Conservation (phyloP, 2,888 invertebrate genomes). For the Eupithecia vulgata region DNA sequence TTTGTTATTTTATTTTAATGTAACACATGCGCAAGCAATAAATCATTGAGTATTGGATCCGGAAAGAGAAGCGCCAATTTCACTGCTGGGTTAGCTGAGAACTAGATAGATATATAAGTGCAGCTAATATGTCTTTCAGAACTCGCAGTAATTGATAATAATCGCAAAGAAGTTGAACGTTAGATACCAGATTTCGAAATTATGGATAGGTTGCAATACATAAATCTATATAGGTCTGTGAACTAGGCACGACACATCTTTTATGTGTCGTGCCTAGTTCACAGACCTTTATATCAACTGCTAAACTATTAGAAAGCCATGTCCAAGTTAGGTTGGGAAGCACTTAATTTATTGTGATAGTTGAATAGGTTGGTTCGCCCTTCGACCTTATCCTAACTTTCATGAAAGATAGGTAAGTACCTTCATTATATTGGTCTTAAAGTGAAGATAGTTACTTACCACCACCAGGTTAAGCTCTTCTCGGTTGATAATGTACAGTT, state of each 20-base stretch:
- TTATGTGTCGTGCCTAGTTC: neutral
- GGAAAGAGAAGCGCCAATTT: neutral
- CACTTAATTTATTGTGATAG: conserved; percentile 22
- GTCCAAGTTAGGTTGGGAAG: conserved; percentile 18
- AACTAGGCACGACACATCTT: too few relatives aligned
- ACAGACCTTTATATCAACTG: neutral
- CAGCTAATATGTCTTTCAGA: neutral
- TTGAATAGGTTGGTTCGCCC: conserved; percentile 11
- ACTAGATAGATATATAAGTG: too few relatives aligned
- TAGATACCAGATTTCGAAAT: too few relatives aligned
- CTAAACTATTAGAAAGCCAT: conserved; percentile 47
- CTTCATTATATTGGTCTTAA: neutral
- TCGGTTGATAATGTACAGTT: neutral
- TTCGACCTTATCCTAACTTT: conserved; percentile 18
- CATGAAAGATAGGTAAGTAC: neutral
- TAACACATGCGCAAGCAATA: too few relatives aligned
- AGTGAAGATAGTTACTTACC: neutral
- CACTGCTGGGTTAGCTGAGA: neutral
- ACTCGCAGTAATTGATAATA: neutral
- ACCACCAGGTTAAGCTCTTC: neutral
- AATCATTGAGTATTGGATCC: too few relatives aligned
- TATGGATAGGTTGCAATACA: neutral
- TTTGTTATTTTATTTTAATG: too few relatives aligned
- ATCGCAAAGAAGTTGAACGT: too few relatives aligned
- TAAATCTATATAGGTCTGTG: too few relatives aligned